Percentiles rank a stretch among this genome's conserved stretches.
These are phyloP conservation scores for Atherinosoma microstoma DNA, from an alignment of 2,797 vertebrate genomes.

Conservation along the genomic window DNA sequence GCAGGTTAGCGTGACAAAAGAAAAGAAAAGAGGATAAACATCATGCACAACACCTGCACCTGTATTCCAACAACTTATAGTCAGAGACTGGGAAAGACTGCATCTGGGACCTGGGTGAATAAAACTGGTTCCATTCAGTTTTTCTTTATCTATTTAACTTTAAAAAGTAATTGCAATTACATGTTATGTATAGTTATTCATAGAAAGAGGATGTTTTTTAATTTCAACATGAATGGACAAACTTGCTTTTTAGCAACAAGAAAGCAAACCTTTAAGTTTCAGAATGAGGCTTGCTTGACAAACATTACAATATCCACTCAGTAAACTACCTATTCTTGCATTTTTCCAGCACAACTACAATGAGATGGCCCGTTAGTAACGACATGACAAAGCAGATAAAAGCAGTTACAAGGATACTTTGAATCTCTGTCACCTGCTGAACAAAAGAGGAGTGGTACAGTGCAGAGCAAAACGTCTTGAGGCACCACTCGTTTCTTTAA, in stretches of 20 bases:
- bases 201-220: background rate
- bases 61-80: constrained; percentile 42
- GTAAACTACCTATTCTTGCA: background rate
- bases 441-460: no score
- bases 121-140: constrained; percentile 6
- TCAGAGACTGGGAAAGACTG: constrained; percentile 42
- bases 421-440: background rate
- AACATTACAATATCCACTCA: background rate
- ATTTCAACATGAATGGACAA: background rate
- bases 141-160: no score
- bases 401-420: background rate
- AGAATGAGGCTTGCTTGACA: background rate
- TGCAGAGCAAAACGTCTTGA: background rate
- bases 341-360: background rate
- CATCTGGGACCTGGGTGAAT: constrained; percentile 15
- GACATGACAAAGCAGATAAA: background rate
- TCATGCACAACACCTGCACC: constrained; percentile 67
- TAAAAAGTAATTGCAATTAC: background rate
- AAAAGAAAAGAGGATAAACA: constrained; percentile 50
- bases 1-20: constrained; percentile 65
- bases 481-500: background rate
- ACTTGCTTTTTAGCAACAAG: no score
- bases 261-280: no score
- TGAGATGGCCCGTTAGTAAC: background rate
- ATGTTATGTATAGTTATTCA: background rate